These are phyloP conservation scores for Sinella curviseta DNA, from an alignment of 1,140 invertebrate genomes.

Conservation along the genomic window DNA sequence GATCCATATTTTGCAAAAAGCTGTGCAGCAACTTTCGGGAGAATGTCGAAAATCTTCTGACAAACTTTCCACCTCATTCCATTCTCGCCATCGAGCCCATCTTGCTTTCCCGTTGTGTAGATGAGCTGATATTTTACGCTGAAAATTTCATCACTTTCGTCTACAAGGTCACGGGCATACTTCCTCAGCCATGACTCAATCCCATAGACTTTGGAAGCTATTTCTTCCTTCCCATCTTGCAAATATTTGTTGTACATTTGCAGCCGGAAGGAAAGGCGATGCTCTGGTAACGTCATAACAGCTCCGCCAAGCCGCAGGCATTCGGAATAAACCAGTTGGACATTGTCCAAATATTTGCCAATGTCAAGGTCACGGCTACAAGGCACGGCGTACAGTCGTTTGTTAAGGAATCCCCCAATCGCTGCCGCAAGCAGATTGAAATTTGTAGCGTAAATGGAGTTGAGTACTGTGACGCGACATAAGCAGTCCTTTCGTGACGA, in stretches of 20 bases:
- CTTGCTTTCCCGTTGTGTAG: conserved; percentile 43
- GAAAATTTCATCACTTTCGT: conserved; percentile 46
- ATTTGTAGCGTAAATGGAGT: conserved; percentile 40
- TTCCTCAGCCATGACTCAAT: conserved; percentile 9
- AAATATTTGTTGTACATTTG: conserved; percentile 26
- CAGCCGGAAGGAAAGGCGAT: conserved; percentile 40
- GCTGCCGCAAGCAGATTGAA: conserved; percentile 21
- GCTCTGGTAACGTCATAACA: conserved; percentile 42
- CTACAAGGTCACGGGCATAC: conserved; percentile 39
- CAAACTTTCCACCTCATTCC: conserved; percentile 36
- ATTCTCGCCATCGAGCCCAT: conserved; percentile 32
- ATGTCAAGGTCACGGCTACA: conserved; percentile 41
- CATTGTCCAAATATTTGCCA: not conserved
- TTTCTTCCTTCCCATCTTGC: not conserved
- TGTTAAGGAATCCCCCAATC: conserved; percentile 44
- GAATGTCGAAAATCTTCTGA: conserved; percentile 22
- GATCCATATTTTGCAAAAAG: no score
- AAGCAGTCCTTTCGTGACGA: conserved; percentile 25
- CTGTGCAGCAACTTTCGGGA: conserved; percentile 12
- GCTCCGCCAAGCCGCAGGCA: conserved; percentile 33
- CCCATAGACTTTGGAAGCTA: not conserved
- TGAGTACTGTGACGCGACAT: conserved; percentile 42
- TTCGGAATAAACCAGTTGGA: conserved; percentile 33
- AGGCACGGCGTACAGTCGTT: conserved; percentile 38
- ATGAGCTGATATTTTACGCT: conserved; percentile 47